Conservation (phyloP, 2,113 vertebrate species). For the Grammomys surdaster region DNA sequence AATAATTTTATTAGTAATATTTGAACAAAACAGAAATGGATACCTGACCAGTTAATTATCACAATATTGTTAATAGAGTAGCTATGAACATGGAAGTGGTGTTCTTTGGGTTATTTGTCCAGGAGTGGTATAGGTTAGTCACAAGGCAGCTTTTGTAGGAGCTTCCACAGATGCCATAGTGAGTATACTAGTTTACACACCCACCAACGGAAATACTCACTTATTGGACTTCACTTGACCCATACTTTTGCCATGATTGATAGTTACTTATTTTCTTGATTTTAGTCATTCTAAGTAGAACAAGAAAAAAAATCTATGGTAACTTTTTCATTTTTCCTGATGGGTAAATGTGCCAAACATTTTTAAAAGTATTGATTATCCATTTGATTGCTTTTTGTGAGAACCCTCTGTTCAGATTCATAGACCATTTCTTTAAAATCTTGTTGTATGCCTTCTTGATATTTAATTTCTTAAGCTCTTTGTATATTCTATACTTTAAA, state of each 20-base stretch:
- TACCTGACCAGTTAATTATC: neutral
- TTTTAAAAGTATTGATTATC: neutral
- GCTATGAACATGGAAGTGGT: neutral
- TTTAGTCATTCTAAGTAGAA: neutral
- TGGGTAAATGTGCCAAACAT: neutral
- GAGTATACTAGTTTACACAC: neutral
- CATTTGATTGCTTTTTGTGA: neutral
- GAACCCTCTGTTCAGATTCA: neutral
- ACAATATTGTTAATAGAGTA: neutral
- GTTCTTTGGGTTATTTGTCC: neutral
- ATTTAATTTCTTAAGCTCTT: neutral
- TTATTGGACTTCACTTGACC: neutral
- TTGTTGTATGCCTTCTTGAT: neutral
- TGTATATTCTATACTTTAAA: neutral
- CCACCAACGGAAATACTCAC: neutral
- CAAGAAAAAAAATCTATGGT: neutral
- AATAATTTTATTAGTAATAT: neutral
- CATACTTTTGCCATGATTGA: neutral
- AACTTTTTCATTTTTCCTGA: neutral
- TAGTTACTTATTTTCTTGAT: neutral
- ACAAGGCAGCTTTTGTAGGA: neutral
- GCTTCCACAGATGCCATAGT: too few relatives aligned
- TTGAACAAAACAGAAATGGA: conserved; percentile 24
- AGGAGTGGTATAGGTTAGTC: neutral
- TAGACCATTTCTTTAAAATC: neutral